Evolutionary conservation across 2,113 vertebrate genomes (phyloP), one percentile per base, ranked within the genome.

Genomic region (Cygnus atratus): DNA sequence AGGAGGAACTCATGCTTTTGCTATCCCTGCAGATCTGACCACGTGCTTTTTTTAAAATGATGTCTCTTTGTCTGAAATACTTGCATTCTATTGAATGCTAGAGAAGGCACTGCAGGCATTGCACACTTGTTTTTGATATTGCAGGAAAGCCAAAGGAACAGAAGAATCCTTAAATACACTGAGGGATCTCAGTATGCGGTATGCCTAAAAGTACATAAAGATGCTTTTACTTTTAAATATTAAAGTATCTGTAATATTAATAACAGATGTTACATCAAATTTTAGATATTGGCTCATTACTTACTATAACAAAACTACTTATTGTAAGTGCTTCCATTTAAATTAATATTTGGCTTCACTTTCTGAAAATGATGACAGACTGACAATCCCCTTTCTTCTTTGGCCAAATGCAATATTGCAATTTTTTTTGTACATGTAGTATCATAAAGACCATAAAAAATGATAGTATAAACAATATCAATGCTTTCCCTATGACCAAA

Each of bases 121-220:
- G 13, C 43, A 31, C 8, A 4, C 7, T 81, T 73, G 43, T 4
- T 26, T 77, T 33, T 71, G 61, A 17, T 6, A 9, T 35, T 7
- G 13, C 44, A 68, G 63, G 44, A 43, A 29, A 91, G 7, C 15
- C 41, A 70, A 80, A 71, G 35, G 18, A 41, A 25, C 4, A 37
- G 37, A 78, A 67, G 35, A 59, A 39, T 75, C 37, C 14, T 44
- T 8, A 9, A 0, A 0, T 39, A 8, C 25, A 62, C 31, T 55
- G n/a, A 82, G n/a, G 11, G 28, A 46, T 75, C 8, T 71, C 17
- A 14, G 59, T 71, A 9, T 63, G 20, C 3, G 44, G 9, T 29
- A 13, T 66, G 37, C 13, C 28, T 71, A 13, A 26, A 70, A 54
- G 65, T 58, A 35, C 4, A 22, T 43, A 15, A 20, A 20, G 19